A percentile compares a stretch with the other conserved stretches of the same genome.
phyloP scores from a whole-genome alignment of 2,888 invertebrate genomes.

The Drosophila mayaguana region DNA sequence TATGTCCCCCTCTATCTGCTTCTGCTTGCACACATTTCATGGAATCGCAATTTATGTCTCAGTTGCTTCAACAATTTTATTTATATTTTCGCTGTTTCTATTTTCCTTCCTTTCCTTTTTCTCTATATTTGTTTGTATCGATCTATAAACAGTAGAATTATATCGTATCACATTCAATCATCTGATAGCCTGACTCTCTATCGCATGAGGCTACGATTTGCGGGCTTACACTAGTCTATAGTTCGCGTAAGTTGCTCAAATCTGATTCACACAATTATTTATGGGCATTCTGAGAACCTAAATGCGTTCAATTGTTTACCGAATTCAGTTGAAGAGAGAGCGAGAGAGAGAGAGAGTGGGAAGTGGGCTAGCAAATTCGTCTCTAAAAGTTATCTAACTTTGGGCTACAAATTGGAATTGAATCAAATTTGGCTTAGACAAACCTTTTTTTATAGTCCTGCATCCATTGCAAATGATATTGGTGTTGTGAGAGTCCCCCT shows the following conservation, averaged over 20 bases:
- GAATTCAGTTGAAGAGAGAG: background rate
- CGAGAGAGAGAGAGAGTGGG: background rate
- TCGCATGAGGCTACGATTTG: background rate
- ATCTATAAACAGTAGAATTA: background rate
- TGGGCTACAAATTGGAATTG: no score
- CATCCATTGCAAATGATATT: no score
- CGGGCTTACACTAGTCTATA: background rate
- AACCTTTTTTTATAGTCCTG: no score
- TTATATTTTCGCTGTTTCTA: background rate
- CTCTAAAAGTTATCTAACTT: no score
- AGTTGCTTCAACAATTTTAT: constrained; percentile 3
- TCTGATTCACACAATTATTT: background rate
- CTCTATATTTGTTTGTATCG: background rate
- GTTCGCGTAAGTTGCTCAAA: background rate
- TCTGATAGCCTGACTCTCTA: background rate
- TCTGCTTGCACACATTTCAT: background rate
- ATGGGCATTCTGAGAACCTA: background rate
- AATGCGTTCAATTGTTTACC: background rate
- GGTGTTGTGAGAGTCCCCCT: no score
- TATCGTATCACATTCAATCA: constrained; percentile 3
- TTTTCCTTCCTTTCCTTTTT: background rate
- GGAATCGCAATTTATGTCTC: background rate
- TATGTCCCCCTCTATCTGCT: background rate
- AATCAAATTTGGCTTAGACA: no score
- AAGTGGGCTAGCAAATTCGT: no score